Evolutionary conservation across 2,888 invertebrate genomes (phyloP), one percentile per base, ranked within the genome.

Genomic region (Lordiphosa andalusiaca): DNA sequence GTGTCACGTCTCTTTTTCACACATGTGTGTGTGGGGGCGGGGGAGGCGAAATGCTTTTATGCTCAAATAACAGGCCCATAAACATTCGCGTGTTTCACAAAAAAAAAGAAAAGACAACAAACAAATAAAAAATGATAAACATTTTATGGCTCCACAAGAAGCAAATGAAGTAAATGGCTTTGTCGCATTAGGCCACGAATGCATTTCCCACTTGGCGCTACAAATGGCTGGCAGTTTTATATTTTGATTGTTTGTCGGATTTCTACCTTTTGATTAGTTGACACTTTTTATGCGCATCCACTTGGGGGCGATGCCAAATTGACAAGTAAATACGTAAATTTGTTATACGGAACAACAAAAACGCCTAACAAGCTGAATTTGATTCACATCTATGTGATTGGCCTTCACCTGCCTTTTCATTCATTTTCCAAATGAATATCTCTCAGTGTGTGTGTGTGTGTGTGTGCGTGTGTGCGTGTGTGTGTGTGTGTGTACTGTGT

Each of bases 81-180:
- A 78, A 78, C 78, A 84, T 78, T 84, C 68, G 56, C 55, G 84
- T 63, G 71, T 80, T 72, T 72, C 70, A 67, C 69, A 74, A 49
- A 33, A 39, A 36, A 37, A 35, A 40, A 35, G 53, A 49, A 49
- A 35, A 49, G 41, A 33, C 36, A 66, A 63, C 61, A 67, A 74
- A 71, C 69, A 83, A 75, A 84, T 75, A 80, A 75, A 83, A 72
- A 74, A 76, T 80, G 76, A 83, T 83, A 83, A 73, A 73, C 66
- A 75, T 82, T 85, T 82, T 82, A 82, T 85, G 69, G 84, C 78
- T 46, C 82, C 67, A 10, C 38, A 13, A 23, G 72, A 82, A 67
- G 63, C 76, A 84, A 78, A 84, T 78, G 85, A 84, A 80, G 73
- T 68, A 85, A 80, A 80, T 83, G 85, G 81, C 77, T 80, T 84